Conservation (phyloP, 2,797 vertebrate species). For the Pteronotus mesoamericanus region DNA sequence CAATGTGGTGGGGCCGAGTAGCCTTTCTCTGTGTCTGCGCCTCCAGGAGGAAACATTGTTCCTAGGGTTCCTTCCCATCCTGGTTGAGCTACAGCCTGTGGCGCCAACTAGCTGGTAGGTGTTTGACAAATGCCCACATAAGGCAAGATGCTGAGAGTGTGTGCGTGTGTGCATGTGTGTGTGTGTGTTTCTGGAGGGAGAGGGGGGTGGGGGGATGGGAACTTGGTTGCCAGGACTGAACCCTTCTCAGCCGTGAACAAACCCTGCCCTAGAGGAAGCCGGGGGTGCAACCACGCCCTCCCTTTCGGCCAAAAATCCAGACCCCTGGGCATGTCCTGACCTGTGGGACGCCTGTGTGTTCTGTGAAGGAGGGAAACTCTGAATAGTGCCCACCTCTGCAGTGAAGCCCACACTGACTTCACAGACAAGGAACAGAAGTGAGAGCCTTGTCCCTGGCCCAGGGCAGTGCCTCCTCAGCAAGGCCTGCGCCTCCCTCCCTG, state of each 20-base stretch:
- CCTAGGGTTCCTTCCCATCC: neutral
- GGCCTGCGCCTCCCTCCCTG: no score
- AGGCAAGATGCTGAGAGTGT: neutral
- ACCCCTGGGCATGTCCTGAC: neutral
- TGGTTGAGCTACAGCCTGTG: constrained; percentile 27
- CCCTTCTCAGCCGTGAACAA: neutral
- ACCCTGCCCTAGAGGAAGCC: neutral
- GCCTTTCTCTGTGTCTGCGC: neutral
- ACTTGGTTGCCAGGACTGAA: neutral
- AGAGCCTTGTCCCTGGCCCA: no score
- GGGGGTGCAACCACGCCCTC: neutral
- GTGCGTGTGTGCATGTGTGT: no score
- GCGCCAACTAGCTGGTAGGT: neutral
- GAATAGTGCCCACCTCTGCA: no score
- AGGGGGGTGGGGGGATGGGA: neutral
- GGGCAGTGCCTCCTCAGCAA: no score
- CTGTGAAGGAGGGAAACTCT: no score
- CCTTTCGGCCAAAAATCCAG: neutral
- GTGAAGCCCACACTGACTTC: no score
- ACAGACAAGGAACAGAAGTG: no score
- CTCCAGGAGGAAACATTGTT: neutral
- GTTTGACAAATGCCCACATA: constrained; percentile 31
- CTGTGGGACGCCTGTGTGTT: neutral
- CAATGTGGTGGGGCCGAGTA: no score
- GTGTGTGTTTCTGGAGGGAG: no score